Evolutionary conservation across 2,113 vertebrate species (phyloP).

Genomic region (Varanus salvator): DNA sequence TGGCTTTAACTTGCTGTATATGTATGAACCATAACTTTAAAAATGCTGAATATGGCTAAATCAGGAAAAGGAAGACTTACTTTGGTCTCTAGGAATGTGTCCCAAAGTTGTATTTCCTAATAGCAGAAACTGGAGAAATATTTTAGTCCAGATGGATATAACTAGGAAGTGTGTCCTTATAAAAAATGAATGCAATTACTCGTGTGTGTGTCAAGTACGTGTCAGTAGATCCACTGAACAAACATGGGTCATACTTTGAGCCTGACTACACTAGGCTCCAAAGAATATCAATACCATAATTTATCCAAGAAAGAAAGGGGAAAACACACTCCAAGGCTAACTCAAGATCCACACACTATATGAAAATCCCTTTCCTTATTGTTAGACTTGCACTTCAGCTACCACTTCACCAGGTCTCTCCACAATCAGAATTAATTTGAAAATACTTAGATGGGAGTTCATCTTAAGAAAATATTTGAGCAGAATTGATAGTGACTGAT

Average conservation of each 20-base stretch:
- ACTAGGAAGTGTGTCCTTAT: neutral
- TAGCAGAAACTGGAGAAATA: neutral
- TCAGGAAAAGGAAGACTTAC: constrained; percentile 8
- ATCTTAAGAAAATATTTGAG: neutral
- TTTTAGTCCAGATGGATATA: neutral
- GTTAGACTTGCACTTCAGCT: neutral
- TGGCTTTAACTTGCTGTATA: neutral
- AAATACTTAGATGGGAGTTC: neutral
- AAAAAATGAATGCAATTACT: neutral
- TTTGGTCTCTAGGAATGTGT: neutral
- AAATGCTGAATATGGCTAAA: neutral
- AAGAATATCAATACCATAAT: neutral
- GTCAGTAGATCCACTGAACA: neutral
- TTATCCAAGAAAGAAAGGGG: neutral
- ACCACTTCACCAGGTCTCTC: neutral
- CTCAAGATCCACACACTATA: neutral
- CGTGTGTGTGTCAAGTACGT: neutral
- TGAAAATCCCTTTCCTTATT: neutral
- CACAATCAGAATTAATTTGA: neutral
- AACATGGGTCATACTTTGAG: neutral
- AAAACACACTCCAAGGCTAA: neutral
- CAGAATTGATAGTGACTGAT: neutral
- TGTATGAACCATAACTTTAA: accelerated
- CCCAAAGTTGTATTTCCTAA: constrained; percentile 11
- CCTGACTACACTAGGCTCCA: neutral